Base-by-base conservation (phyloP, 2,113 vertebrate genomes). In the Hassar affinis region DNA sequence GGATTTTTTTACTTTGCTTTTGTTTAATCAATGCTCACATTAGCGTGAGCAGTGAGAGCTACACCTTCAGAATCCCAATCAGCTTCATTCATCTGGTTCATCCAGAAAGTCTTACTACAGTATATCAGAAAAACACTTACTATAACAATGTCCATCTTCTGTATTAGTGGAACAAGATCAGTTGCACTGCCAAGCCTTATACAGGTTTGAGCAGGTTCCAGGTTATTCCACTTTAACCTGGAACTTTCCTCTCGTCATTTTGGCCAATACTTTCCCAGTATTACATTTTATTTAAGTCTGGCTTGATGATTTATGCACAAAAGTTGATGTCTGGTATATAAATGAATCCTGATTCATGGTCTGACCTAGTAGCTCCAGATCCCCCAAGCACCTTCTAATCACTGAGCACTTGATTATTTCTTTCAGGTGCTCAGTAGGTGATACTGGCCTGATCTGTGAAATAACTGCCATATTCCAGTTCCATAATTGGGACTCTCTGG, bases 331-430 rank as follows among this genome's bases (percentile, higher is more conserved):
- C 8, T 1, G 6, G 8, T 38, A 45, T 81, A 35, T 72, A 56
- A 72, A 72, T 45, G 35, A 45, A 72, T 72, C 22, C 66, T 45
- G 25, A 72, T 57, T 72, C 72, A 14, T 81, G 64, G 51, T 27
- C 20, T 69, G 49, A 69, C 25, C 25, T 30, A 52, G 49, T 42
- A 18, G 47, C 64, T 42, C 35, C 66, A 47, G 15, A 8, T 15
- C 66, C 80, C 35, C 2, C 1, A 20, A 54, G 49, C 64, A 56
- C 35, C 27, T 54, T 22, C 25, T 47, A 47, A 82, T 72, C 68
- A 81, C 30, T 38, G 33, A 81, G 47, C 12, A 14, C 25, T 71
- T 81, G 52, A 74, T 82, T 72, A 81, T 9, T 71, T 59, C 66
- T 42, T 45, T 57, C 25, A 81, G 64, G 64, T 56, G 79, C 35